These are phyloP conservation scores for Labeo catla DNA, from an alignment of 2,113 vertebrate species.

Conservation along the genomic window DNA sequence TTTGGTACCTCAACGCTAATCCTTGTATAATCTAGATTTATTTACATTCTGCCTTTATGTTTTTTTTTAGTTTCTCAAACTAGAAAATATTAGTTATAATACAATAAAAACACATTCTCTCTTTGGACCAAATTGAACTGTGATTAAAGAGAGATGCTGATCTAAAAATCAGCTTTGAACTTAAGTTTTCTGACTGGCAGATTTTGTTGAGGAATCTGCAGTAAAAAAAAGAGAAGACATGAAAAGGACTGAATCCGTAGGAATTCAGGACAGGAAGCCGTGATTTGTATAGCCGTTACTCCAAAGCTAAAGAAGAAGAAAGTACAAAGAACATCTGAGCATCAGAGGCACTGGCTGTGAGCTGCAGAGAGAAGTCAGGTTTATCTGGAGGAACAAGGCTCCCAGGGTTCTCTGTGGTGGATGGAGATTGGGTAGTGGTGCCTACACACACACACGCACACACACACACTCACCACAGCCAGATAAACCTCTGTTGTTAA, in stretches of 20 bases:
- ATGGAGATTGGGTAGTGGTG: slow-evolving; percentile 69
- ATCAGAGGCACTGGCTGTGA: slow-evolving; percentile 61
- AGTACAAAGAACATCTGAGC: slow-evolving; percentile 53
- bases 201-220: slow-evolving; percentile 30
- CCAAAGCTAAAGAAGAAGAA: slow-evolving; percentile 52
- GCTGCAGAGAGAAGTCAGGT: slow-evolving; percentile 66
- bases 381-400: slow-evolving; percentile 73
- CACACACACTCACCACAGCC: slow-evolving; percentile 43
- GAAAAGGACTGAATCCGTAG: slow-evolving; percentile 13
- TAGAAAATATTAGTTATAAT: background rate
- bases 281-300: slow-evolving; percentile 59
- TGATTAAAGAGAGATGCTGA: background rate
- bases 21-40: background rate
- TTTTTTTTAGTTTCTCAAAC: background rate
- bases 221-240: slow-evolving; percentile 10
- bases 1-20: too few species aligned
- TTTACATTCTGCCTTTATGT: background rate
- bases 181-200: background rate
- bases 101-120: background rate
- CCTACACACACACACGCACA: slow-evolving; percentile 19
- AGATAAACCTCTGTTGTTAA: slow-evolving; percentile 71
- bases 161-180: slow-evolving; percentile 14
- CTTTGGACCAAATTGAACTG: background rate
- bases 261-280: slow-evolving; percentile 55
- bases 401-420: slow-evolving; percentile 71